Conservation (phyloP, 2,888 invertebrate species). For the Synanthedon formicaeformis region DNA sequence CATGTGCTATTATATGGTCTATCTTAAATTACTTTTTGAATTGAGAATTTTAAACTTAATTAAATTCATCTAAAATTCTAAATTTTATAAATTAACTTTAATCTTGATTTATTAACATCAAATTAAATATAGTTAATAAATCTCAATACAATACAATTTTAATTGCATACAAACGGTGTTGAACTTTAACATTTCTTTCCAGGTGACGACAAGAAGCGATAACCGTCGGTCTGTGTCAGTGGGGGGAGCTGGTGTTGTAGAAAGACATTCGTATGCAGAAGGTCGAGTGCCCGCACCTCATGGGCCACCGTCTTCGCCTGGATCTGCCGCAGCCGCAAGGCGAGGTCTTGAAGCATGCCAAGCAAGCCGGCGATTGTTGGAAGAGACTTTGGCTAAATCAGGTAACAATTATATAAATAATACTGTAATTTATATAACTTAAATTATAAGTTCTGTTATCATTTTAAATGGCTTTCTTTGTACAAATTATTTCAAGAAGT, state of each 20-base stretch:
- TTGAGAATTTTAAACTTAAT: no score
- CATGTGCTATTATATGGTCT: no score
- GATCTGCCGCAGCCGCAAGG: conserved; percentile 39
- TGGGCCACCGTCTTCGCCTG: conserved; percentile 54
- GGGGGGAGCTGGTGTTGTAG: conserved; percentile 30
- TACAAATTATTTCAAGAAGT: conserved; percentile 1
- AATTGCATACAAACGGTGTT: not conserved
- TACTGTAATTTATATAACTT: no score
- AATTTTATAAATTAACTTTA: no score
- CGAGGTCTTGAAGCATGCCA: conserved; percentile 54
- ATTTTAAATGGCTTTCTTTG: no score
- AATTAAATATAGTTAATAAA: no score
- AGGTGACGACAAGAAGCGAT: conserved; percentile 44
- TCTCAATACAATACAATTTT: not conserved
- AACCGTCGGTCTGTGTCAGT: conserved; percentile 50
- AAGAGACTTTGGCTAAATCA: conserved; percentile 73
- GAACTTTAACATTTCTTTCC: conserved; percentile 9
- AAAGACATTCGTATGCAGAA: conserved; percentile 46
- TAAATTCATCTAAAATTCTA: no score
- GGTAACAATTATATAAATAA: conserved; percentile 50
- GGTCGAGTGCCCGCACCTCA: conserved; percentile 54
- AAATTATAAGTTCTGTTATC: no score
- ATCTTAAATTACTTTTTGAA: no score
- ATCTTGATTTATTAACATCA: no score
- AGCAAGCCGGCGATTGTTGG: conserved; percentile 76